Conservation (phyloP, 2,888 invertebrate species). For the Eupithecia tripunctaria region DNA sequence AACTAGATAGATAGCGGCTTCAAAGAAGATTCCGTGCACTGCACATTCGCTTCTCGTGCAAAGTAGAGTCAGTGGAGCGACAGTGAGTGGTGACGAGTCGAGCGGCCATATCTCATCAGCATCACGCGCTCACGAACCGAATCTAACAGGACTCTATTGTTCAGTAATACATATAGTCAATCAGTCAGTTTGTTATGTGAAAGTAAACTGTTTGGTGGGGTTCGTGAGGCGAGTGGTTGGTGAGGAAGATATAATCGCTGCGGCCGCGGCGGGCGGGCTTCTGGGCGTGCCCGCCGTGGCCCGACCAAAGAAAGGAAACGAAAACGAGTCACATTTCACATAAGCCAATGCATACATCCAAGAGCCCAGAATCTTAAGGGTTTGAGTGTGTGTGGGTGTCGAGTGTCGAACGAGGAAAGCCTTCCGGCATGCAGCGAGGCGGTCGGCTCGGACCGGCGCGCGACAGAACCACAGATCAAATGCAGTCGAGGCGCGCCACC, state of each 20-base stretch:
- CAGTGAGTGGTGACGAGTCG: slow-evolving; percentile 79
- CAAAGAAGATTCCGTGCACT: slow-evolving; percentile 83
- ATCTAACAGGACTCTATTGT: background rate
- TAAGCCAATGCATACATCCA: slow-evolving; percentile 85
- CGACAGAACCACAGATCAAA: slow-evolving; percentile 84
- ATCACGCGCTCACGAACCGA: slow-evolving; percentile 5
- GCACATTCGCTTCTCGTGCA: slow-evolving; percentile 85
- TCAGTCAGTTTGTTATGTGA: slow-evolving; percentile 43
- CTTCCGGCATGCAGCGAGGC: slow-evolving; percentile 81
- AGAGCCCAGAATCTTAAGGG: slow-evolving; percentile 85
- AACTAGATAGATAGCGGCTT: slow-evolving; percentile 84
- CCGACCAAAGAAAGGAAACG: slow-evolving; percentile 83
- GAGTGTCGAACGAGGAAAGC: slow-evolving; percentile 80
- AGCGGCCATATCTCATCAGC: slow-evolving; percentile 77
- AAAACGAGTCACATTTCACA: slow-evolving; percentile 85
- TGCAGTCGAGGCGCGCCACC: slow-evolving; percentile 81
- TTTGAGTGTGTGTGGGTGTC: slow-evolving; percentile 80
- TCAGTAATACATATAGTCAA: background rate
- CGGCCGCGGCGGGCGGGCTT: slow-evolving; percentile 69
- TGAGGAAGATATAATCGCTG: slow-evolving; percentile 78
- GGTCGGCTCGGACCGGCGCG: slow-evolving; percentile 74
- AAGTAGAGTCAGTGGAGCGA: slow-evolving; percentile 77
- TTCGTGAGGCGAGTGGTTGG: slow-evolving; percentile 52
- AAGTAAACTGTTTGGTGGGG: slow-evolving; percentile 42
- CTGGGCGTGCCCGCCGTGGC: slow-evolving; percentile 65